phyloP scores from a whole-genome alignment of 2,888 invertebrate species.

The Ochropacha duplaris region DNA sequence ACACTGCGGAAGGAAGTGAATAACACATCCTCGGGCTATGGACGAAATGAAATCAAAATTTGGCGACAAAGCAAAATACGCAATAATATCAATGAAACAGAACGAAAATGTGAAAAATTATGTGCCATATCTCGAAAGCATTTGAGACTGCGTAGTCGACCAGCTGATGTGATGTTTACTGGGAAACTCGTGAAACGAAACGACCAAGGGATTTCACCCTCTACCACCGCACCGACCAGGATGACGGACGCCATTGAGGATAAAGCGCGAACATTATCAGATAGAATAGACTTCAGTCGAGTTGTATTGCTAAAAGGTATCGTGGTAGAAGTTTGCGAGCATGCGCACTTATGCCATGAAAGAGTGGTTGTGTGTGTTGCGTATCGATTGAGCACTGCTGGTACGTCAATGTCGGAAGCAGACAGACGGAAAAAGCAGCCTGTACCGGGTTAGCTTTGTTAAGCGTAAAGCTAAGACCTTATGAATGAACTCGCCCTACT shows the following conservation, averaged over 20 bases:
- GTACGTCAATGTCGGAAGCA: constrained; percentile 73
- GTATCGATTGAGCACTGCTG: constrained; percentile 71
- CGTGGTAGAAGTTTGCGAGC: constrained; percentile 59
- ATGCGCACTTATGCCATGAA: constrained; percentile 56
- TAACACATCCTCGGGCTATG: constrained; percentile 43
- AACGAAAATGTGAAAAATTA: constrained; percentile 46
- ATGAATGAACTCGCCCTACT: constrained; percentile 56
- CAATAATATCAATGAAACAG: constrained; percentile 35
- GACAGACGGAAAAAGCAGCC: constrained; percentile 52
- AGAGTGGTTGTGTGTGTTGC: constrained; percentile 66
- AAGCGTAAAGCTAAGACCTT: constrained; percentile 54
- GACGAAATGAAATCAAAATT: constrained; percentile 28
- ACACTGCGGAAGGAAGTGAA: constrained; percentile 52
- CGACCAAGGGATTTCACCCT: constrained; percentile 48
- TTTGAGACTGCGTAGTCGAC: constrained; percentile 67
- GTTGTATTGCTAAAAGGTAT: constrained; percentile 48
- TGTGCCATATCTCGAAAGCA: constrained; percentile 67
- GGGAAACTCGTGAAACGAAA: constrained; percentile 62
- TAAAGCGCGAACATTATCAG: constrained; percentile 40
- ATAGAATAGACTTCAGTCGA: constrained; percentile 33
- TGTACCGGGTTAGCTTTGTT: constrained; percentile 43
- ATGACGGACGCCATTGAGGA: constrained; percentile 45
- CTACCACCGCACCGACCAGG: constrained; percentile 54
- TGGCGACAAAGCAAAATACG: constrained; percentile 27
- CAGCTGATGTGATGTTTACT: constrained; percentile 80